Conservation (phyloP, 2,888 invertebrate genomes). For the Cepaea hortensis region DNA sequence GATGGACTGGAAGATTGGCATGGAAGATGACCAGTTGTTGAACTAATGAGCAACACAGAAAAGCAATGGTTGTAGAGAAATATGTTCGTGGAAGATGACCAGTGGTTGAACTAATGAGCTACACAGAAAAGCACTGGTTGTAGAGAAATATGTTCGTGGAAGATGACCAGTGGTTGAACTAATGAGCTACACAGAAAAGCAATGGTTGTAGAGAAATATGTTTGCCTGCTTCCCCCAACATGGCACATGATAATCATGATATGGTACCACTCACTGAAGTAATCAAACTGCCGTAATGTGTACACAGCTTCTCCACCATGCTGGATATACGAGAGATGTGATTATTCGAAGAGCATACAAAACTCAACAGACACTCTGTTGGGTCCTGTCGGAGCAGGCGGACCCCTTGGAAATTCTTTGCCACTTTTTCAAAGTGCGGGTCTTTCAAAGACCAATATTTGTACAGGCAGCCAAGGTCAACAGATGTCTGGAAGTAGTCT, state of each 20-base stretch:
- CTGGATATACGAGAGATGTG: conserved; percentile 91
- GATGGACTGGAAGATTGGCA: no score
- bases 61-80: no score
- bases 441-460: conserved; percentile 86
- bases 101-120: no score
- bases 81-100: no score
- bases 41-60: no score
- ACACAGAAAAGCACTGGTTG: no score
- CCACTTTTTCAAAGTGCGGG: conserved; percentile 83
- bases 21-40: no score
- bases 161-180: no score
- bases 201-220: no score
- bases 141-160: no score
- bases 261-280: conserved; percentile 73
- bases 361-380: conserved; percentile 93
- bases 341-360: conserved; percentile 98
- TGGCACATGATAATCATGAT: background rate
- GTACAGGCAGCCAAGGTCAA: conserved; percentile 85
- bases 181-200: no score
- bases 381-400: conserved; percentile 93
- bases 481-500: conserved; percentile 87
- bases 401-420: conserved; percentile 85
- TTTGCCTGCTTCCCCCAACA: background rate
- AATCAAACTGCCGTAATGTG: conserved; percentile 87
- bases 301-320: conserved; percentile 93